Evolutionary conservation across 2,113 vertebrate genomes (phyloP), one percentile per base, ranked within the genome.

Genomic region (Raja brachyura): DNA sequence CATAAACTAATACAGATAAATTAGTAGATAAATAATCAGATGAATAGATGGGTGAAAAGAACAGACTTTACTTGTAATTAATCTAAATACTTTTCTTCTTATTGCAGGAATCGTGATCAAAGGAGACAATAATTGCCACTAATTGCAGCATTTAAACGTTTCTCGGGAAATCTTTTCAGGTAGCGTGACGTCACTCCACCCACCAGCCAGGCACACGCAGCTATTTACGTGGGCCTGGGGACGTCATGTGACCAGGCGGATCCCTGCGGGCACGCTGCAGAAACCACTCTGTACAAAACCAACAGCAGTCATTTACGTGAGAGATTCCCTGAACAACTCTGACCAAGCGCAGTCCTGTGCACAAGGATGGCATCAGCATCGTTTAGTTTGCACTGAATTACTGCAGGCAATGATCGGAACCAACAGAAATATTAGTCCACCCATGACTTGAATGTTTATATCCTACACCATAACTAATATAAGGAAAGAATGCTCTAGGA

Each of bases 111-210:
- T 54, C 14, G 5, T 48, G 63, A 73, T 63, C 20, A 70, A 92
- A 92, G 48, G 48, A 22, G 10, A 63, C 61, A 68, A 25, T 9
- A 73, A 73, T 73, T 20, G 22, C 8, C 73, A 48, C 68, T 92
- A 74, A 74, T 73, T 74, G 90, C 70, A 73, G 22, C 66, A 74
- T 25, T 73, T 73, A 88, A 31, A 31, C 16, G 48, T 70, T 92
- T 54, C 68, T 54, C 90, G 73, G 90, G 66, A 92, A 92, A 92
- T 92, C 61, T 39, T 39, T 73, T 73, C 22, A 28, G 63, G 31
- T 92, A 73, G 66, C 39, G 22, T 92, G 68, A 73, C 22, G 22
- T 92, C 90, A 92, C 73, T 92, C 90, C 68, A 92, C 90, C 90
- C 90, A 92, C 68, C 2, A 70, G 11, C 75, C 31, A 77, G n/a